These are phyloP conservation scores for Epirrita christyi DNA, from an alignment of 2,888 invertebrate species.

Conservation along the genomic window DNA sequence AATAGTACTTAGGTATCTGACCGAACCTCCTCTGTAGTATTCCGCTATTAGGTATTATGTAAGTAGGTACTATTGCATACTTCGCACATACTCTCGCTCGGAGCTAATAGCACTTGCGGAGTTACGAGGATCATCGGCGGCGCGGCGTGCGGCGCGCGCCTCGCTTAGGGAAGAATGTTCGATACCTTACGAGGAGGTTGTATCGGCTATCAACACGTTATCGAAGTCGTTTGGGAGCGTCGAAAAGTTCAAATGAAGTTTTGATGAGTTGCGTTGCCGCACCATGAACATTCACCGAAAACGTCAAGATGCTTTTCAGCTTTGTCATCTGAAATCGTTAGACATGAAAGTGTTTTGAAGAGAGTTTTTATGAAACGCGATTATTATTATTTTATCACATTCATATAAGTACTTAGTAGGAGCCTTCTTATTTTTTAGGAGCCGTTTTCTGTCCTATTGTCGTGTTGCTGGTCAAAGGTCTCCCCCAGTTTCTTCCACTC, in stretches of 20 bases:
- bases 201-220: conserved; percentile 34
- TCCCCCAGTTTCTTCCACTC: too few relatives aligned
- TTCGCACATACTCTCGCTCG: conserved; percentile 21
- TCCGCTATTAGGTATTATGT: background rate
- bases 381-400: background rate
- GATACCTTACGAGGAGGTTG: conserved; percentile 31
- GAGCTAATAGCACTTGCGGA: conserved; percentile 25
- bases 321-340: conserved; percentile 4
- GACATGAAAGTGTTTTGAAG: background rate
- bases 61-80: background rate
- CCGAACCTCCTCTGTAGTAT: conserved; percentile 4
- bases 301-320: conserved; percentile 4
- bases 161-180: conserved; percentile 12
- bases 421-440: too few relatives aligned
- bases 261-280: conserved; percentile 31
- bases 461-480: too few relatives aligned
- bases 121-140: too few relatives aligned
- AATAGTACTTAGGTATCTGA: conserved; percentile 22
- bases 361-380: background rate
- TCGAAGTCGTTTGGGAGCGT: conserved; percentile 31
- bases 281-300: conserved; percentile 4
- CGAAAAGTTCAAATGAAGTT: conserved; percentile 32
- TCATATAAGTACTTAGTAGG: too few relatives aligned
- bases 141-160: background rate
- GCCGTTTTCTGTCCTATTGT: too few relatives aligned